Base-by-base conservation (phyloP, 1,140 invertebrate genomes). In the Lysiphlebus fabarum region DNA sequence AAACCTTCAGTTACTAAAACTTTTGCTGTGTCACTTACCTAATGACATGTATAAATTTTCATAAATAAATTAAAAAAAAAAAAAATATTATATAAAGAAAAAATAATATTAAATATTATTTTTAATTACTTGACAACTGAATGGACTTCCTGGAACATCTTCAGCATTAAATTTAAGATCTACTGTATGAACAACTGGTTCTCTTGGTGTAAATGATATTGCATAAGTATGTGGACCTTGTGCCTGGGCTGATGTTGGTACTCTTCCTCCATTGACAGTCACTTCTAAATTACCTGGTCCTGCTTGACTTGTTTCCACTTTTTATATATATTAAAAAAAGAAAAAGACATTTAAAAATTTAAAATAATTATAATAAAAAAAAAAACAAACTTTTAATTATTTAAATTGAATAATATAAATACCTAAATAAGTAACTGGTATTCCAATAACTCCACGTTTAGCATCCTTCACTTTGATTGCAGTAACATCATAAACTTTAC, bases 211-310 rank as follows among this genome's bases (percentile, higher is more conserved):
- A 76, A 99, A 99, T 7, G 93, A 94, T 63, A 99, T 98, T 43
- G 96, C 96, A 76, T 98, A 99, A 0, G 92, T 92, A 71, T 97
- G 95, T 34, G 93, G 89, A 44, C 94, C 94, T 72, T 98, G 90
- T 11, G 93, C 91, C 75, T 95, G 91, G 7, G 96, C 95, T 38
- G 93, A 94, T 7, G 95, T 98, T 2, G 95, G 93, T 34, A 96
- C 93, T 61, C 93, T 87, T 0, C 96, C 96, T 44, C 94, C 93
- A 68, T 96, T 97, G 3, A 99, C 95, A 0, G 94, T 95, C 36
- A 99, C 95, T 77, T 99, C 96, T 45, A 99, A 78, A 78, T 98
- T 98, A 8, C 97, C 97, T 36, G 87, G 93, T 34, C 97, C 97
- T 34, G 95, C 95, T 79, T 95, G 91, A 72, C 92, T 92, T 8